These are phyloP conservation scores for Cariama cristata DNA, from an alignment of 2,113 vertebrate species.

Conservation along the genomic window DNA sequence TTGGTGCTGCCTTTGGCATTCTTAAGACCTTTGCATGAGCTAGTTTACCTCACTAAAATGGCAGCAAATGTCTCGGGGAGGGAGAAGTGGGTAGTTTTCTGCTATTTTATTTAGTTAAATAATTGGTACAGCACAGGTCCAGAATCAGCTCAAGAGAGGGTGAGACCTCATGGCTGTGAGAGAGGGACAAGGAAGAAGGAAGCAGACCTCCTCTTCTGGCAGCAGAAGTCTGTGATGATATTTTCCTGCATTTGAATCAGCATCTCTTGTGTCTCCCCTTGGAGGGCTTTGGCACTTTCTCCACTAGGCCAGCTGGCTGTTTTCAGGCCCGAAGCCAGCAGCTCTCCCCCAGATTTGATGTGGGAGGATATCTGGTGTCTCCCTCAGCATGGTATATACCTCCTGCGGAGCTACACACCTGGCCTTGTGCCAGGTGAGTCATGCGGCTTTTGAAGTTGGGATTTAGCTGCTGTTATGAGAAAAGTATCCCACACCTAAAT, in stretches of 20 bases:
- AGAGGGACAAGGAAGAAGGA: not conserved
- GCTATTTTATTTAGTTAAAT: not conserved
- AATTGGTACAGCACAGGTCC: not conserved
- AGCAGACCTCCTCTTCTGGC: not conserved
- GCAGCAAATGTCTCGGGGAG: not conserved
- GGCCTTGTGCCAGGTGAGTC: not conserved
- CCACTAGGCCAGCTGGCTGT: not conserved
- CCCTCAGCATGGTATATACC: fast-evolving
- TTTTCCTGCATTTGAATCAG: not conserved
- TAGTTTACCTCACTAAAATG: not conserved
- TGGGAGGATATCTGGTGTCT: not conserved
- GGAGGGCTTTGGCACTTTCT: not conserved
- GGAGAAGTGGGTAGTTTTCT: not conserved
- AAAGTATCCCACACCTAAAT: not conserved
- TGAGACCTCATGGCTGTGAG: not conserved
- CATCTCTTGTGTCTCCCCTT: fast-evolving
- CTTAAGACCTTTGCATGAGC: not conserved
- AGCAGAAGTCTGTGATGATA: not conserved
- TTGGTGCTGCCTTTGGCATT: not conserved
- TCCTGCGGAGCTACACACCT: fast-evolving
- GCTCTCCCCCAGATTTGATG: not conserved
- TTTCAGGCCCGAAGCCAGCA: not conserved
- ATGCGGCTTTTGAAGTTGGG: not conserved
- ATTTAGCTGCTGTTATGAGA: not conserved
- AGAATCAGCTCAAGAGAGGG: not conserved